Evolutionary conservation across 2,113 vertebrate genomes (phyloP).

Genomic region (Nettapus auritus): DNA sequence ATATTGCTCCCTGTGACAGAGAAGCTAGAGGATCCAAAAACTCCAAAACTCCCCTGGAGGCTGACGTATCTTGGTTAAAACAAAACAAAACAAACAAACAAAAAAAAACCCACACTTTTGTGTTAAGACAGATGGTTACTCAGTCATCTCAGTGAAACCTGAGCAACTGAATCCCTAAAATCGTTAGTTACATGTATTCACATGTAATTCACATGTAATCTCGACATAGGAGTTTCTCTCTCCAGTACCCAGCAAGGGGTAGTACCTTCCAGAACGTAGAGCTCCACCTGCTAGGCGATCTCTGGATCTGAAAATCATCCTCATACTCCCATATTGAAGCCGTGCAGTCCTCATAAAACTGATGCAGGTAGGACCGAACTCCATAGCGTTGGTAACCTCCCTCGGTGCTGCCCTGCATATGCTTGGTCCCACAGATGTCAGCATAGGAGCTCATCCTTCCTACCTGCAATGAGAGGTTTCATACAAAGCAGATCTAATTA

Average conservation of each 20-base stretch:
- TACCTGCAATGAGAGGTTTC: constrained; percentile 75
- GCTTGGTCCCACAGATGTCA: constrained; percentile 87
- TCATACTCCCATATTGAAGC: constrained; percentile 97
- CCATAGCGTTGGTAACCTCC: constrained; percentile 89
- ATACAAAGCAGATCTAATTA: background rate
- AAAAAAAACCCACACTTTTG: background rate
- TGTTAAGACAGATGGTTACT: background rate
- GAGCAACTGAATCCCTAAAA: background rate
- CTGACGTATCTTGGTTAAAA: background rate
- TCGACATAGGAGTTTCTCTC: background rate
- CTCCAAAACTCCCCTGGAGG: background rate
- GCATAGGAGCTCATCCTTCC: constrained; percentile 93
- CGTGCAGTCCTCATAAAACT: constrained; percentile 99
- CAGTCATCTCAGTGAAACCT: background rate
- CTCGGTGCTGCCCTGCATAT: constrained; percentile 73
- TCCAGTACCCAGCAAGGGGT: background rate
- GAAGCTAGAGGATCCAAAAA: background rate
- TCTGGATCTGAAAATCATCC: constrained; percentile 99
- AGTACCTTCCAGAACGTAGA: constrained; percentile 97
- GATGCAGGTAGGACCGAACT: constrained; percentile 97
- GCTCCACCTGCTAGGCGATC: constrained; percentile 95
- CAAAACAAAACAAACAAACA: no score
- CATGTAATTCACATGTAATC: no score
- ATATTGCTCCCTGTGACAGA: background rate
- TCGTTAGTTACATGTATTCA: background rate